These are phyloP conservation scores for Aphelocoma coerulescens DNA, from an alignment of 2,113 vertebrate genomes.

Conservation along the genomic window DNA sequence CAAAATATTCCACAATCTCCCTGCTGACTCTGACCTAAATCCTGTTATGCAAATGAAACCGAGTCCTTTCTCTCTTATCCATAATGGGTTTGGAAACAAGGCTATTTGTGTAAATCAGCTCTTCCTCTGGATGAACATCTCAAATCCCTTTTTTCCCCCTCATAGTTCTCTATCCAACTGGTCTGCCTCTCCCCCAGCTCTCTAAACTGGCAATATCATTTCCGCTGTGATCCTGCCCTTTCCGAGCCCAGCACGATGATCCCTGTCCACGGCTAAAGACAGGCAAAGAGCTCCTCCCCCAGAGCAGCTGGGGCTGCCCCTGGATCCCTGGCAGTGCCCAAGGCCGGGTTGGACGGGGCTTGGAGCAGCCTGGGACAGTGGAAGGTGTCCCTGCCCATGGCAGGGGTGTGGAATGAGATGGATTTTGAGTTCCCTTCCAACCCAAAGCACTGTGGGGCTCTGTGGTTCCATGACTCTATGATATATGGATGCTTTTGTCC, in stretches of 20 bases:
- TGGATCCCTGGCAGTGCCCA: not conserved
- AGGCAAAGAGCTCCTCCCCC: not conserved
- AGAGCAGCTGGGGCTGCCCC: not conserved
- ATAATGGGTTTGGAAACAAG: not conserved
- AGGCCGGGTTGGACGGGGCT: not conserved
- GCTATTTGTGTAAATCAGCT: not conserved
- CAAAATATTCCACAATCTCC: not conserved
- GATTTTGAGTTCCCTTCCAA: not conserved
- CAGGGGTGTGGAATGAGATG: not conserved
- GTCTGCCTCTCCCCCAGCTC: not conserved
- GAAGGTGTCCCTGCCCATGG: not conserved
- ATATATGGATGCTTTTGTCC: rapidly evolving
- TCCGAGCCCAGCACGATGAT: not conserved
- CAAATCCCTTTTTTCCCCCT: not conserved
- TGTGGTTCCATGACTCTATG: not conserved
- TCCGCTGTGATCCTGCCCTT: not conserved
- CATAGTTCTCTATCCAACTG: not conserved
- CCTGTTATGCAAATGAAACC: not conserved
- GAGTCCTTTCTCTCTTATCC: not conserved
- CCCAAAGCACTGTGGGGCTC: not conserved
- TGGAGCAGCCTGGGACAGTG: not conserved
- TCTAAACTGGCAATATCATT: not conserved
- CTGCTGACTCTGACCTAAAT: not conserved
- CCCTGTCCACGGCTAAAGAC: not conserved
- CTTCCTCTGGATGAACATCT: not conserved